Evolutionary conservation across 1,140 invertebrate species (phyloP), one percentile per base, ranked within the genome.

Genomic region (Drosophila paulistorum): DNA sequence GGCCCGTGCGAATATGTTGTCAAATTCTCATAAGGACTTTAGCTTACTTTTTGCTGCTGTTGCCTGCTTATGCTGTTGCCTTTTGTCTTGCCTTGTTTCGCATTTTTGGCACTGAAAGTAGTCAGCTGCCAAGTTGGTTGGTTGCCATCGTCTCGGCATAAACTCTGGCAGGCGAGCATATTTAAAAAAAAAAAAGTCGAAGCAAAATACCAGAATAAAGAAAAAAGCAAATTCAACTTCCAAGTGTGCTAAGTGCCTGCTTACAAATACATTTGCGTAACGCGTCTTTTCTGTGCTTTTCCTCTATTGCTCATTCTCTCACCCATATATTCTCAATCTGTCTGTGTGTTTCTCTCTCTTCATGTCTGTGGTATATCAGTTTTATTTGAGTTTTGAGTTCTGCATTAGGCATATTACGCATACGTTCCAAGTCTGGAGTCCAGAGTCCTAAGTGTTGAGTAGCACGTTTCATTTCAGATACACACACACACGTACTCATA

Each of bases 301-400:
- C 57, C 37, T 60, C 30, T 42, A 20, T 51, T 10, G 0, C 14
- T 48, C 45, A 2, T 17, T 17, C 41, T 54, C 33, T 37, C 33
- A 17, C 9, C 26, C 58, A 39, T 17, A 39, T n/a, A 39, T 17
- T 54, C 26, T 45, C 42, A 39, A 9, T 35, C 23, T 54, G 48
- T 65, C 7, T 57, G 11, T 39, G 7, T 55, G 48, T 35, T 55
- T 35, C 45, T 33, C 62, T 35, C 17, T n/a, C 30, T 65, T 3
- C 42, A 6, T 14, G 23, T 51, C n/a, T 45, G 37, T 71, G 74
- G 73, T 77, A 89, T 77, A 83, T 87, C 82, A 86, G 83, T 86
- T 86, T 86, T 86, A 86, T 86, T 86, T 86, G 83, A 86, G 83
- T 87, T 59, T 89, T 86, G 79, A 70, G 83, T 86, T 86, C 84